Evolutionary conservation across 2,797 vertebrate species (phyloP).

Genomic region (Urocyon cinereoargenteus): DNA sequence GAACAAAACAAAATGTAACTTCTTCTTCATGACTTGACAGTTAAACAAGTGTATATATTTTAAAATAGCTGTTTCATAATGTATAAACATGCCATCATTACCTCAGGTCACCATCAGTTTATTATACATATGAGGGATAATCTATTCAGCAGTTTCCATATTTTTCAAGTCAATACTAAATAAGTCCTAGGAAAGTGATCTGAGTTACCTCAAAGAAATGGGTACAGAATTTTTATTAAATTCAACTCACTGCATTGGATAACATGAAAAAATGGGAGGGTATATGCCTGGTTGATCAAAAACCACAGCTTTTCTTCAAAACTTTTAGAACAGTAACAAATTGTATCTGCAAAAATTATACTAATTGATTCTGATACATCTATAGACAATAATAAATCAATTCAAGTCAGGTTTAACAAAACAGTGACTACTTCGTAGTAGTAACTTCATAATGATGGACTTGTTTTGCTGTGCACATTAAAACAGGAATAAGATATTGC

Average conservation of each 20-base stretch:
- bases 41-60: neutral
- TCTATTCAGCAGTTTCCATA: neutral
- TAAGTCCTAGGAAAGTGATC: neutral
- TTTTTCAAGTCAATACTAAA: neutral
- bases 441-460: neutral
- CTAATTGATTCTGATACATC: neutral
- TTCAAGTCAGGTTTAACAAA: neutral
- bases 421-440: neutral
- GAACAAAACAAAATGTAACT: neutral
- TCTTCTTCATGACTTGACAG: neutral
- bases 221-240: neutral
- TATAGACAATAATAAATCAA: constrained; percentile 6
- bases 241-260: neutral
- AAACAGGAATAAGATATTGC: neutral
- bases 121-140: neutral
- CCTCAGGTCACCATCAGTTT: neutral
- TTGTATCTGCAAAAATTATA: neutral
- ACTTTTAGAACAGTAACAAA: neutral
- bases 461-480: constrained; percentile 11
- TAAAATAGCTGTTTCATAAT: neutral
- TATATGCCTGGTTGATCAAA: neutral
- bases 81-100: neutral
- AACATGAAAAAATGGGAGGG: neutral
- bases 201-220: neutral
- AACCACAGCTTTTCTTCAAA: neutral